Evolutionary conservation across 1,140 invertebrate genomes (phyloP), one percentile per base, ranked within the genome.

Genomic region (Temnothorax curvispinosus): DNA sequence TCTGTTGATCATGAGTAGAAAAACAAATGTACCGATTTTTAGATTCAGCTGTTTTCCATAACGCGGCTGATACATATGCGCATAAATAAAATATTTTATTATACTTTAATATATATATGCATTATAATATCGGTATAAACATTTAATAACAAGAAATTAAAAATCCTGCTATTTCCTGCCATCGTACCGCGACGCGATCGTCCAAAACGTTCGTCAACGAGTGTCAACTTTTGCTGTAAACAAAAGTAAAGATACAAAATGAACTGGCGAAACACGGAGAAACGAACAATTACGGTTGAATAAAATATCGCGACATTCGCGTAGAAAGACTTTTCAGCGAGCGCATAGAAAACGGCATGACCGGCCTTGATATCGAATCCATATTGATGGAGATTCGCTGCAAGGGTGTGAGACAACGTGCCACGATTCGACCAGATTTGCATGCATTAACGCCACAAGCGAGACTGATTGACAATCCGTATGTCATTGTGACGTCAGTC

Each of bases 391-490:
- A 91, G 87, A 88, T 86, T 88, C 76, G 84, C 67, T 50, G 87
- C 84, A 88, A 85, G 87, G 84, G 90, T 87, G 74, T 85, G 89
- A 91, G 90, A 93, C 91, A 92, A 90, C 84, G 87, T 90, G 67
- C 75, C 72, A 78, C 90, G 90, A 89, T 86, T 88, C 86, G 90
- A 75, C 82, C 85, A 91, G 87, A 95, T 95, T 95, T 95, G 93
- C 94, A 95, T 95, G 93, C 92, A 95, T 94, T 92, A 94, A 93
- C 92, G 91, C 92, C 88, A 95, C 94, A 95, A 95, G 94, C 93
- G 93, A 91, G 91, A 94, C 94, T 95, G 95, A 95, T 95, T 95
- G 94, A 95, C 94, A 95, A 95, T 95, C 92, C 93, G 92, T 93
- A 89, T 91, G 94, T 95, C 94, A 95, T 95, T 95, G 94, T 95